phyloP scores from a whole-genome alignment of 2,113 vertebrate genomes.

The Myotis davidii region DNA sequence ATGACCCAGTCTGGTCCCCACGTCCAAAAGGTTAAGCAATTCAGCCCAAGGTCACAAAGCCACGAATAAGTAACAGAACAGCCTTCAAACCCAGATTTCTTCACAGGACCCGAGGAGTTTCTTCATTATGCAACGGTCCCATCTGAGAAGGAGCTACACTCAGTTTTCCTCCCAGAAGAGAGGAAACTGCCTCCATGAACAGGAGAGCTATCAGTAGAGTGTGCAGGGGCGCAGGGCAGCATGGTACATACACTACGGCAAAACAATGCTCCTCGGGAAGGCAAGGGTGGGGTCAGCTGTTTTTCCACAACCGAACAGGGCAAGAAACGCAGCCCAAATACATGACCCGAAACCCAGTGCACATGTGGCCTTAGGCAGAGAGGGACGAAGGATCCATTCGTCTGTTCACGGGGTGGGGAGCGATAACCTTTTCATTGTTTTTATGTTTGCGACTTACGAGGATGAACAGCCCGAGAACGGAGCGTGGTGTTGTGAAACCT shows the following conservation, averaged over 20 bases:
- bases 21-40: background rate
- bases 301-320: background rate
- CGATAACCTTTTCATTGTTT: background rate
- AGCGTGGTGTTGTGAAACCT: background rate
- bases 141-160: background rate
- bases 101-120: background rate
- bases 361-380: background rate
- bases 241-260: rapidly evolving
- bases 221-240: background rate
- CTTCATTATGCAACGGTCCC: background rate
- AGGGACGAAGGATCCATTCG: rapidly evolving
- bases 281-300: rapidly evolving
- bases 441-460: background rate
- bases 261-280: background rate
- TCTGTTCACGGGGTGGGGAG: background rate
- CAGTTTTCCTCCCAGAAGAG: background rate
- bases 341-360: background rate
- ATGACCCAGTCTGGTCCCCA: background rate
- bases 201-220: background rate
- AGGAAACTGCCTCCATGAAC: background rate
- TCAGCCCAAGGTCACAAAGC: background rate
- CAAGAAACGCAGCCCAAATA: background rate
- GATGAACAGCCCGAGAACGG: background rate
- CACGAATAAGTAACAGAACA: background rate
- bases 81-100: background rate